Evolutionary conservation across 1,140 invertebrate genomes (phyloP), one percentile per base, ranked within the genome.

Genomic region (Rhagoletis zephyria): DNA sequence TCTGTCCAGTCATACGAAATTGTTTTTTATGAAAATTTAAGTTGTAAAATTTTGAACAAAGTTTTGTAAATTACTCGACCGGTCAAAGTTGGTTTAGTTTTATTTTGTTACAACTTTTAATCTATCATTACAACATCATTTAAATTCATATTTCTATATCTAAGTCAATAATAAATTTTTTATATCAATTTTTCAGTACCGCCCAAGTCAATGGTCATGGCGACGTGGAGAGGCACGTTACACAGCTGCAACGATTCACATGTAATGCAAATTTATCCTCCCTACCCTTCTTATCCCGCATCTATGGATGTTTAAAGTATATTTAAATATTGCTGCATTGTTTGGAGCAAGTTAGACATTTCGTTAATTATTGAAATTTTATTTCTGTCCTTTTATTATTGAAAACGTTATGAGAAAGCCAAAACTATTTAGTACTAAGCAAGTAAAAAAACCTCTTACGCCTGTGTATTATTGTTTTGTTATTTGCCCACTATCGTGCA

Each of bases 141-240:
- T 48, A 51, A 7, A 51, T 70, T 45, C 51, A 48, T 74, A 30
- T 64, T 9, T 5, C 14, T 59, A 56, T 59, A 6, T 45, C 64
- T 60, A 51, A 59, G 42, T 64, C 60, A 48, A 64, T 9, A 51
- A 85, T 9, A 51, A 85, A 42, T 70, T 65, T 70, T 45, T 42
- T 77, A 60, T 64, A 67, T 63, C 40, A 51, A 19, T 6, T 60
- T 64, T 95, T 89, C 94, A 98, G 97, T 98, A 98, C 93, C 97
- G 98, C 89, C 98, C 98, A 90, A 97, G 96, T 89, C 96, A 97
- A 89, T 99, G 97, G 98, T 96, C 96, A 89, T 98, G 97, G 96
- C 93, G 96, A 90, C 94, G 97, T 91, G 97, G 97, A 12, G 97
- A 98, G 93, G 97, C 97, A 12, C 95, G 97, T 89, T 98, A 98